These are phyloP conservation scores for Apotomis capreana DNA, from an alignment of 2,888 invertebrate species.

Conservation along the genomic window DNA sequence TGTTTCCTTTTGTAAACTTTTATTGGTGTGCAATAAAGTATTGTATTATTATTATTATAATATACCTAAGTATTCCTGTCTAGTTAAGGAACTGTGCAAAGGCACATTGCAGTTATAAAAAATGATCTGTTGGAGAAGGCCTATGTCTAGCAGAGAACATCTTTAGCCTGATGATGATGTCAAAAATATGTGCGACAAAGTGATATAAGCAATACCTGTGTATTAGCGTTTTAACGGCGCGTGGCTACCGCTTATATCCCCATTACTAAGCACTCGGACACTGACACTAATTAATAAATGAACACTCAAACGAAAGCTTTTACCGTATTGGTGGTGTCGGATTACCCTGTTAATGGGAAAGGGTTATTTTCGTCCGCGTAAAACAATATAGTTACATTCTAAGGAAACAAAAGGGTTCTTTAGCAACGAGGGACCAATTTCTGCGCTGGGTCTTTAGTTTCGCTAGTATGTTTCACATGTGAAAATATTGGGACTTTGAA, in stretches of 20 bases:
- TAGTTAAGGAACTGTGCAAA: too few species aligned
- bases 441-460: neutral
- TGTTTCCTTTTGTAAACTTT: too few species aligned
- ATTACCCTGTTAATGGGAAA: slow-evolving; percentile 66
- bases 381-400: slow-evolving; percentile 47
- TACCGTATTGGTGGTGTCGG: slow-evolving; percentile 62
- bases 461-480: neutral
- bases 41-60: too few species aligned
- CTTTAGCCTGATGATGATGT: too few species aligned
- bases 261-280: slow-evolving; percentile 51
- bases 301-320: slow-evolving; percentile 57
- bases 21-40: too few species aligned
- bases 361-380: slow-evolving; percentile 52
- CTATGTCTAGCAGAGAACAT: too few species aligned
- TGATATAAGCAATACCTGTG: too few species aligned
- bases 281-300: slow-evolving; percentile 61
- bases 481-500: too few species aligned
- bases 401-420: slow-evolving; percentile 46
- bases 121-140: too few species aligned
- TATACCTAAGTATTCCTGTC: too few species aligned
- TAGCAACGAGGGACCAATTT: slow-evolving; percentile 8
- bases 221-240: slow-evolving; percentile 38
- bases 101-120: too few species aligned
- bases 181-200: too few species aligned
- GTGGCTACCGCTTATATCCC: slow-evolving; percentile 48